Evolutionary conservation across 2,797 vertebrate species (phyloP).

Genomic region (Spheniscus humboldti): DNA sequence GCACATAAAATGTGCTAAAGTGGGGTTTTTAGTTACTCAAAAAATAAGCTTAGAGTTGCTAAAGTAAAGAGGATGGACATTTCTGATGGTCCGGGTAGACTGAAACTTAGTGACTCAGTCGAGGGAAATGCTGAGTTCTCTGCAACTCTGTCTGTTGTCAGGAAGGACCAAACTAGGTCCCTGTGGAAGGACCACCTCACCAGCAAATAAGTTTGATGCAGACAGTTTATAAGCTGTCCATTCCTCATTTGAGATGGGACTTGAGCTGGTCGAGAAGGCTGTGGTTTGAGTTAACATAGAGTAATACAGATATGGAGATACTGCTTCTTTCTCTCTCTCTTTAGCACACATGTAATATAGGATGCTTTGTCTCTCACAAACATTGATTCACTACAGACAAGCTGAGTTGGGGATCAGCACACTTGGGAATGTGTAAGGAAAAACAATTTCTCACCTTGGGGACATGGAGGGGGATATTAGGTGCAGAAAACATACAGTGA

Average conservation of each 20-base stretch:
- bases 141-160: neutral
- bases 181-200: neutral
- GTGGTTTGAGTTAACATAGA: neutral
- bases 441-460: neutral
- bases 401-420: neutral
- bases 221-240: neutral
- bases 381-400: neutral
- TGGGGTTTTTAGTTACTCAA: neutral
- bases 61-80: neutral
- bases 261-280: neutral
- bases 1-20: neutral
- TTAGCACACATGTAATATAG: fast-evolving
- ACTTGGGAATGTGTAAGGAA: neutral
- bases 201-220: neutral
- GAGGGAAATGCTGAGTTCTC: neutral
- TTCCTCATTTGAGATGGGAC: neutral
- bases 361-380: neutral
- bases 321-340: neutral
- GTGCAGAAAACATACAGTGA: neutral
- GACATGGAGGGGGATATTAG: neutral
- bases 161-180: neutral
- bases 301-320: neutral
- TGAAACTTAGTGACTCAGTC: neutral
- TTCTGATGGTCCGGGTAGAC: neutral
- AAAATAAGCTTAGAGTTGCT: neutral